These are phyloP conservation scores for Procambarus clarkii DNA, from an alignment of 1,140 invertebrate species.

Conservation along the genomic window DNA sequence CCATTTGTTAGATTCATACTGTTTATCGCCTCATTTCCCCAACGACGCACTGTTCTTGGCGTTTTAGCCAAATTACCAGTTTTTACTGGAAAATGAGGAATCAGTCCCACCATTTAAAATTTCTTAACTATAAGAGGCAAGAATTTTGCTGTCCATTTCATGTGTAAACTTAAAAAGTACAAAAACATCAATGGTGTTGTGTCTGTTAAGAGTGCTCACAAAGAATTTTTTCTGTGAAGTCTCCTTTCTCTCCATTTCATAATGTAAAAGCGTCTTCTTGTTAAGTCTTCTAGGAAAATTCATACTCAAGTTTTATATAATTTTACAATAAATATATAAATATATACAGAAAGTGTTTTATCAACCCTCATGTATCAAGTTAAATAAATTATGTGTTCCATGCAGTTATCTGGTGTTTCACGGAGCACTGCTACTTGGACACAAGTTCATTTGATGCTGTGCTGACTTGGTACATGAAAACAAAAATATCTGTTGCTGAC, in stretches of 20 bases:
- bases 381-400: too few relatives aligned
- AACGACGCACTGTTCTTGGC: not conserved
- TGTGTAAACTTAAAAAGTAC: not conserved
- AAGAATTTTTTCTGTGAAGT: not conserved
- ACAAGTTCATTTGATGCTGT: too few relatives aligned
- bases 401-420: too few relatives aligned
- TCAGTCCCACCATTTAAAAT: not conserved
- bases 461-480: too few relatives aligned
- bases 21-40: not conserved
- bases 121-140: not conserved
- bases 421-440: too few relatives aligned
- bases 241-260: not conserved
- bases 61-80: not conserved
- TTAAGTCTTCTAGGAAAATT: not conserved
- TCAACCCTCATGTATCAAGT: not conserved
- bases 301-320: slow-evolving; percentile 1
- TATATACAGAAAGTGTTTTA: not conserved
- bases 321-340: not conserved
- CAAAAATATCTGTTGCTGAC: too few relatives aligned
- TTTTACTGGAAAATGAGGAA: not conserved
- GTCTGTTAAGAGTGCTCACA: not conserved
- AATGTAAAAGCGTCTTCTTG: not conserved
- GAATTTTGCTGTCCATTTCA: not conserved
- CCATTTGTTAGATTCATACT: not conserved
- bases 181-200: not conserved